Conservation (phyloP, 2,888 invertebrate species). For the Campoletis raptor region DNA sequence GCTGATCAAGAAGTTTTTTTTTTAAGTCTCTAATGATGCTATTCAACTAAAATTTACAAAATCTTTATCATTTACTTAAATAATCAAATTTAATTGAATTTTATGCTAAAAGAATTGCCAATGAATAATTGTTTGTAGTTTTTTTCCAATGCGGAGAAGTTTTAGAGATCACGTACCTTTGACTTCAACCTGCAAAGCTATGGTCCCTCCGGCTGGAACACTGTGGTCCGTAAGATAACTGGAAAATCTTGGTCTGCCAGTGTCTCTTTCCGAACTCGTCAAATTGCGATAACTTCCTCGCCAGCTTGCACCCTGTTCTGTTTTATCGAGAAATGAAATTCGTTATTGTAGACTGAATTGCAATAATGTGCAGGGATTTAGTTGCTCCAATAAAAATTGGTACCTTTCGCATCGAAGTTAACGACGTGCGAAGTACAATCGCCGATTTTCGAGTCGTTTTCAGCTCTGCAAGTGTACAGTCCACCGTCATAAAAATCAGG, state of each 20-base stretch:
- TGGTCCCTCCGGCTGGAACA: slow-evolving; percentile 91
- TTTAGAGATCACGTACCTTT: slow-evolving; percentile 85
- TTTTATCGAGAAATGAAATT: slow-evolving; percentile 16
- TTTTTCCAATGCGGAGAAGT: background rate
- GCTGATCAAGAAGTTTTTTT: too few species aligned
- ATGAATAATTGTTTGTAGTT: background rate
- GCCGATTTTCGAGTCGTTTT: slow-evolving; percentile 88
- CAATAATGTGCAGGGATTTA: background rate
- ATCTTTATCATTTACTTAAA: too few species aligned
- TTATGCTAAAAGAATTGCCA: background rate
- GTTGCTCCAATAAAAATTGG: background rate
- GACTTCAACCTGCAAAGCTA: slow-evolving; percentile 93
- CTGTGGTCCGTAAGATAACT: slow-evolving; percentile 90
- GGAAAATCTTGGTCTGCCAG: slow-evolving; percentile 88
- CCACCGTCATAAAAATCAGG: slow-evolving; percentile 91
- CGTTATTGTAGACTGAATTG: background rate
- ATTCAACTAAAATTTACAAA: too few species aligned
- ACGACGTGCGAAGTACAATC: slow-evolving; percentile 92
- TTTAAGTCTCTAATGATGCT: too few species aligned
- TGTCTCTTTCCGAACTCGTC: slow-evolving; percentile 65
- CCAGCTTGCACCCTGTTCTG: slow-evolving; percentile 54
- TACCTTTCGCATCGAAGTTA: slow-evolving; percentile 88
- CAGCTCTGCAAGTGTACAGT: slow-evolving; percentile 91
- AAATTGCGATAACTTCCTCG: slow-evolving; percentile 69
- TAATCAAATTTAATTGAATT: too few species aligned